phyloP scores from a whole-genome alignment of 2,888 invertebrate genomes.

The Chaitophorus viminalis region DNA sequence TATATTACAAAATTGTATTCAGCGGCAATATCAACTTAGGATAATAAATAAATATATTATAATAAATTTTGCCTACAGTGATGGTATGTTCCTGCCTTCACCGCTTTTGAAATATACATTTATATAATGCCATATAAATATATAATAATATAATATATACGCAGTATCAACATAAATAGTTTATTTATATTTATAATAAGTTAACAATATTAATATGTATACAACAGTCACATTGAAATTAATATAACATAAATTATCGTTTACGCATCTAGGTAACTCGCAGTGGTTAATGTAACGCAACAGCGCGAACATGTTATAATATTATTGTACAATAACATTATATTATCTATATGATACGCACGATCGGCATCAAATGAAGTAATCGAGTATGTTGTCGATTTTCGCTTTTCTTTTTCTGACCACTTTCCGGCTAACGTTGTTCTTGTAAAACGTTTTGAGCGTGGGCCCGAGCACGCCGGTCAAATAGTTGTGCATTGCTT shows the following conservation, averaged over 20 bases:
- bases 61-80: too few species aligned
- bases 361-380: constrained; percentile 20
- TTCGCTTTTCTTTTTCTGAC: constrained; percentile 30
- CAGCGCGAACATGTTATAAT: too few species aligned
- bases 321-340: too few species aligned
- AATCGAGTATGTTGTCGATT: constrained; percentile 34
- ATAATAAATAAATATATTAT: too few species aligned
- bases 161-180: neutral
- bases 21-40: too few species aligned
- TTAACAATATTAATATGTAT: constrained; percentile 24
- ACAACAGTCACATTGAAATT: neutral
- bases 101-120: too few species aligned
- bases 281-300: neutral
- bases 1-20: too few species aligned
- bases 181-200: constrained; percentile 5
- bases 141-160: too few species aligned
- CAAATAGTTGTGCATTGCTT: constrained; percentile 72
- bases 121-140: too few species aligned
- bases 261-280: constrained; percentile 34
- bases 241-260: neutral
- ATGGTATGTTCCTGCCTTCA: too few species aligned
- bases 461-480: constrained; percentile 75
- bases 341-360: neutral
- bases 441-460: constrained; percentile 49
- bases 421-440: constrained; percentile 20